phyloP scores from a whole-genome alignment of 2,797 vertebrate genomes.

The Crypturellus tataupa region DNA sequence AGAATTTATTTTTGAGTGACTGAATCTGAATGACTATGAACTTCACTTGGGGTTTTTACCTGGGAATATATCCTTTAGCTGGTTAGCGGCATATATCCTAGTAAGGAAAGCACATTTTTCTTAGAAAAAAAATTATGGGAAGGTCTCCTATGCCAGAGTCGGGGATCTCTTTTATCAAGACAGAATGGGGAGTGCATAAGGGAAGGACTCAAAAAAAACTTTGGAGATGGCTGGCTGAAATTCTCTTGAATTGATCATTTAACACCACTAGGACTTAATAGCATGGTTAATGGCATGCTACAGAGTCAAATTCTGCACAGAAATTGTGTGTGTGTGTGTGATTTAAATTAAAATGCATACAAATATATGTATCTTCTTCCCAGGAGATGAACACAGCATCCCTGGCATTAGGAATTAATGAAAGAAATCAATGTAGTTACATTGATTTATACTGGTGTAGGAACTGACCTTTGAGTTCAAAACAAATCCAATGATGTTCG shows the following conservation, averaged over 20 bases:
- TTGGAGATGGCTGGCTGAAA: background rate
- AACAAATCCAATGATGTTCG: constrained; percentile 46
- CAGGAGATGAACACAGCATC: background rate
- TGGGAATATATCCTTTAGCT: background rate
- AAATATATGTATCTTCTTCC: background rate
- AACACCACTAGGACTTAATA: constrained; percentile 2
- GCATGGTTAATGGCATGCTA: constrained; percentile 6
- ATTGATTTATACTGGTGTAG: constrained; percentile 55
- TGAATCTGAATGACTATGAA: background rate
- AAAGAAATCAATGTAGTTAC: constrained; percentile 62
- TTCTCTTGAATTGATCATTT: background rate
- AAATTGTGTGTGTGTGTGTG: background rate
- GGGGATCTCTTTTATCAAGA: background rate
- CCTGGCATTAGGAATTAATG: constrained; percentile 47
- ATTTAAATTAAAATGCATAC: constrained; percentile 11
- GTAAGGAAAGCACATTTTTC: background rate
- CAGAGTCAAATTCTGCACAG: background rate
- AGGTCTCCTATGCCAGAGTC: background rate
- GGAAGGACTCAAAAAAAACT: background rate
- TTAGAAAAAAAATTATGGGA: background rate
- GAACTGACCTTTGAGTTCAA: constrained; percentile 63
- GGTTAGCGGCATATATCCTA: background rate
- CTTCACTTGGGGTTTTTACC: background rate
- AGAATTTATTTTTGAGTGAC: constrained; percentile 7
- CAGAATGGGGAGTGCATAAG: background rate